These are phyloP conservation scores for Poecilobothrus nobilitatus DNA, from an alignment of 2,888 invertebrate genomes.

Conservation along the genomic window DNA sequence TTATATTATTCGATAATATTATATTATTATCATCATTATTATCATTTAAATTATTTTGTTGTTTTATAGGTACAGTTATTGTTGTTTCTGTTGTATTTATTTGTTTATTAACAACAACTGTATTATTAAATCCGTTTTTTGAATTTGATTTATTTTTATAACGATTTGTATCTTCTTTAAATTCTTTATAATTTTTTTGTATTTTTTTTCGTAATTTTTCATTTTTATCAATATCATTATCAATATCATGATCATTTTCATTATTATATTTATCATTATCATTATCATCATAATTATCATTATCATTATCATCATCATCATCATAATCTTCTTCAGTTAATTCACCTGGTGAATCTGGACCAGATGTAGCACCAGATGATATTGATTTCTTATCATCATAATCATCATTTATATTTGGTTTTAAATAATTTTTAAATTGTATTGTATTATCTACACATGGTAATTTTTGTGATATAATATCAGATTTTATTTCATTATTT, in stretches of 20 bases:
- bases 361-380: slow-evolving; percentile 80
- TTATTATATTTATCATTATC: slow-evolving; percentile 30
- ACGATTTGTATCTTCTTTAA: background rate
- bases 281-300: slow-evolving; percentile 26
- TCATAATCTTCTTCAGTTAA: slow-evolving; percentile 64
- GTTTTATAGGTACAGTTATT: background rate
- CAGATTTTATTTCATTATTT: background rate
- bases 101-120: background rate
- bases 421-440: background rate
- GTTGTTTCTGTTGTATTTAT: background rate
- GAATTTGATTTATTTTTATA: background rate
- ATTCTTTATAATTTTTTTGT: background rate
- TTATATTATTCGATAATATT: no score
- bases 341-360: slow-evolving; percentile 72
- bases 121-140: slow-evolving; percentile 5
- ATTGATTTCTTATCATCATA: slow-evolving; percentile 39
- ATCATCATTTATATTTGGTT: background rate
- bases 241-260: slow-evolving; percentile 52
- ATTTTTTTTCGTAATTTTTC: slow-evolving; percentile 15
- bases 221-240: slow-evolving; percentile 25
- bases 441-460: slow-evolving; percentile 2
- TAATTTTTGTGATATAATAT: no score
- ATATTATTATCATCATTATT: background rate
- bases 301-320: slow-evolving; percentile 48
- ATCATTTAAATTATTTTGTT: background rate